A percentile compares a stretch with the other conserved stretches of the same genome.
Conservation (phyloP, 2,888 invertebrate genomes). For the Tetragonisca angustula region DNA sequence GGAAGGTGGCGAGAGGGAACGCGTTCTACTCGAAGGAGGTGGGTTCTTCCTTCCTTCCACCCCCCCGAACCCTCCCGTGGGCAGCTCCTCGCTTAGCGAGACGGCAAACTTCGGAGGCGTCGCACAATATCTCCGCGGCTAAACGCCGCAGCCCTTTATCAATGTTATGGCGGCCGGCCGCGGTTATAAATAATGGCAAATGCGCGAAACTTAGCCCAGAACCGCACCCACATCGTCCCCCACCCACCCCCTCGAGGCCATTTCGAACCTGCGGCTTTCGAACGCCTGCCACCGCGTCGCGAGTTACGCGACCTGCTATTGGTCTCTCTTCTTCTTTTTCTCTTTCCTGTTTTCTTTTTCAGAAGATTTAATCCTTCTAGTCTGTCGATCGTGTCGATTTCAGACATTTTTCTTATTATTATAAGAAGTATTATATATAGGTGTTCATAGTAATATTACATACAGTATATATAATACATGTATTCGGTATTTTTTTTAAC, state of each 20-base stretch:
- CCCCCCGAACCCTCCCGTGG: background rate
- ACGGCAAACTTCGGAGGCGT: conserved; percentile 67
- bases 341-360: too few species aligned
- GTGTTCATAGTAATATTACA: too few species aligned
- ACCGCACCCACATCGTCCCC: conserved; percentile 54
- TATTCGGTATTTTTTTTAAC: too few species aligned
- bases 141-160: conserved; percentile 81
- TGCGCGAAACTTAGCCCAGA: conserved; percentile 72
- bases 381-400: too few species aligned
- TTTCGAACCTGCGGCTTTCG: conserved; percentile 66
- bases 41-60: background rate
- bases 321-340: background rate
- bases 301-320: conserved; percentile 29
- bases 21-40: background rate
- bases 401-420: too few species aligned
- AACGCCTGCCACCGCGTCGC: conserved; percentile 48
- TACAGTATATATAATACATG: too few species aligned
- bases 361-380: too few species aligned
- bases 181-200: conserved; percentile 82
- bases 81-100: background rate
- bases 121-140: conserved; percentile 76
- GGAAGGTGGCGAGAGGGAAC: background rate
- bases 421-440: too few species aligned
- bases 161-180: conserved; percentile 78
- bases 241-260: conserved; percentile 42